A percentile compares a stretch with the other conserved stretches of the same genome.
These are phyloP conservation scores for Lasioglossum figueresi DNA, from an alignment of 2,888 invertebrate species.

Conservation along the genomic window DNA sequence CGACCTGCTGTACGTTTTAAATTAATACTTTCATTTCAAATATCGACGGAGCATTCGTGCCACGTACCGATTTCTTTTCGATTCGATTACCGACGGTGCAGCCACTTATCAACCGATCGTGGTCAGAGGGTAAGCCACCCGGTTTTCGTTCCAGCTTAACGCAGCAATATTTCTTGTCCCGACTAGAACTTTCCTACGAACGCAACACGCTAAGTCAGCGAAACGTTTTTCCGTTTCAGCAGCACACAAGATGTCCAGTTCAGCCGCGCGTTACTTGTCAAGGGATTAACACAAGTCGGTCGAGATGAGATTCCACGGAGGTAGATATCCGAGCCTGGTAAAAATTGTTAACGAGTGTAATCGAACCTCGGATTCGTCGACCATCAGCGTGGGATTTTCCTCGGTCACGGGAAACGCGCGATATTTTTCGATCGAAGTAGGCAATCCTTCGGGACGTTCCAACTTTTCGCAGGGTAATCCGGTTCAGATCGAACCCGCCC, in stretches of 20 bases:
- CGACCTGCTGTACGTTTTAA: not conserved
- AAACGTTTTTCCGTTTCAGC: not conserved
- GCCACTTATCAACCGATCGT: not conserved
- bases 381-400: not conserved
- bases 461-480: slow-evolving; percentile 1
- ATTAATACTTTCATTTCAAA: not conserved
- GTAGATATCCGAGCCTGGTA: not conserved
- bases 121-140: not conserved
- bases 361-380: not conserved
- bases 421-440: not conserved
- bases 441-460: not conserved
- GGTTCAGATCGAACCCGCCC: not conserved
- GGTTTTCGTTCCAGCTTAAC: not conserved
- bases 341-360: slow-evolving; percentile 20
- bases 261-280: not conserved
- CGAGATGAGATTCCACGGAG: not conserved
- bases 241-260: not conserved
- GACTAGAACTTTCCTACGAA: not conserved
- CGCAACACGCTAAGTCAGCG: not conserved
- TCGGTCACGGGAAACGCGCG: not conserved
- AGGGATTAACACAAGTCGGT: not conserved
- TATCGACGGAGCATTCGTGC: not conserved
- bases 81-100: not conserved
- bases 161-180: not conserved
- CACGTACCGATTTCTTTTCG: not conserved